Percentiles rank a stretch among this genome's conserved stretches.
Evolutionary conservation across 2,113 vertebrate genomes (phyloP).

Genomic region (Dasyprocta punctata): DNA sequence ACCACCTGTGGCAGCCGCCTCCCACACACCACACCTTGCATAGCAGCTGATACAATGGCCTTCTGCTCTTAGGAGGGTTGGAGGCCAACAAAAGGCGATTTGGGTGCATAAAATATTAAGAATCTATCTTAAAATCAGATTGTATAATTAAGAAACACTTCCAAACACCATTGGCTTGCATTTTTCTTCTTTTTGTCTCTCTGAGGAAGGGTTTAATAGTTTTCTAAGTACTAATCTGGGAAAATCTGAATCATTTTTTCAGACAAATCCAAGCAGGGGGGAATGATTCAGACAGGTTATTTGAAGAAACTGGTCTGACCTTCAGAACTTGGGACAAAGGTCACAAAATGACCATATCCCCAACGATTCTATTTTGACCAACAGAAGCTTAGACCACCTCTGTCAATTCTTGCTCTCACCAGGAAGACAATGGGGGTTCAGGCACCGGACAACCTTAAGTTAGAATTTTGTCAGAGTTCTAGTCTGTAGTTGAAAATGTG

Average conservation of each 20-base stretch:
- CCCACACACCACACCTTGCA: background rate
- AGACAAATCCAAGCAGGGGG: background rate
- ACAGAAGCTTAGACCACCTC: background rate
- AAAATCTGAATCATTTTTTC: background rate
- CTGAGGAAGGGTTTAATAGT: background rate
- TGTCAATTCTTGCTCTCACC: background rate
- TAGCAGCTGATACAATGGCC: background rate
- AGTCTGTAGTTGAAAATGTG: background rate
- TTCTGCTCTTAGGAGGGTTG: background rate
- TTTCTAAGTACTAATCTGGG: slow-evolving; percentile 24
- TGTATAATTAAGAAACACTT: background rate
- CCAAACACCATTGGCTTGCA: background rate
- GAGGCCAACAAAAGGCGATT: background rate
- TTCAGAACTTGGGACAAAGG: background rate
- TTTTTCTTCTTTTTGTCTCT: background rate
- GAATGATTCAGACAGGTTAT: background rate
- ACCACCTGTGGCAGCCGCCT: background rate
- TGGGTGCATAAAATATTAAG: background rate
- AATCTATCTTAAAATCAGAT: background rate
- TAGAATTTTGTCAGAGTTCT: background rate
- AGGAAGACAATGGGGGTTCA: background rate
- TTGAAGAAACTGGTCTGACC: background rate
- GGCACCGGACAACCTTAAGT: background rate
- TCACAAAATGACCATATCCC: background rate
- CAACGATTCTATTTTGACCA: background rate